These are phyloP conservation scores for Acleris literana DNA, from an alignment of 2,888 invertebrate species.

Conservation along the genomic window DNA sequence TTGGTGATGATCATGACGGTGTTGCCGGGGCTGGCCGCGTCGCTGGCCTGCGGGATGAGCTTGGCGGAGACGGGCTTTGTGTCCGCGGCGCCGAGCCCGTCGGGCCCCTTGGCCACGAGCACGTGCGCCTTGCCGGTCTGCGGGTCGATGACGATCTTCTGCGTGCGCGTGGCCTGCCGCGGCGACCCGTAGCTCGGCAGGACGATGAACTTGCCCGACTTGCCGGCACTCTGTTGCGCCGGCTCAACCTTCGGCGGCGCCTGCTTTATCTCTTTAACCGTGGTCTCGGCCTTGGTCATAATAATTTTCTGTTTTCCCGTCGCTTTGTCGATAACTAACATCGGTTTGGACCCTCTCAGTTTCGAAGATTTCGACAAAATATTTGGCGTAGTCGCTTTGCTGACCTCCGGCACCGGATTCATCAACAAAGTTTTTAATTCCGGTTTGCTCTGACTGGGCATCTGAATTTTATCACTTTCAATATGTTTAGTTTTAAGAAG, in stretches of 20 bases:
- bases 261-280: slow-evolving; percentile 66
- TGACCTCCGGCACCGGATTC: slow-evolving; percentile 63
- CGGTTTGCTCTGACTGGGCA: slow-evolving; percentile 56
- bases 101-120: slow-evolving; percentile 64
- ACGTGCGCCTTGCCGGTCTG: slow-evolving; percentile 78
- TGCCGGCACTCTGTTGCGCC: slow-evolving; percentile 54
- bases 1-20: slow-evolving; percentile 87
- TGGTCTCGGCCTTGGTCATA: slow-evolving; percentile 68
- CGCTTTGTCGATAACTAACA: slow-evolving; percentile 75
- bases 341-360: slow-evolving; percentile 72
- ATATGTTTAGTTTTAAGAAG: slow-evolving; percentile 62
- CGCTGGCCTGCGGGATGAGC: slow-evolving; percentile 63
- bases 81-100: slow-evolving; percentile 52
- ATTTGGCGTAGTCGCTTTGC: slow-evolving; percentile 73
- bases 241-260: slow-evolving; percentile 45
- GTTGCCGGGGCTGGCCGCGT: slow-evolving; percentile 67
- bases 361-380: slow-evolving; percentile 79
- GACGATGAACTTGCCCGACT: slow-evolving; percentile 75
- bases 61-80: slow-evolving; percentile 73
- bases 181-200: slow-evolving; percentile 66
- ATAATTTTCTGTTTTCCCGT: slow-evolving; percentile 78
- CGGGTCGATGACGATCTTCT: slow-evolving; percentile 78
- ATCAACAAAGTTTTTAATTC: slow-evolving; percentile 72
- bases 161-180: slow-evolving; percentile 62
- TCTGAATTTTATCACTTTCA: slow-evolving; percentile 63